These are phyloP conservation scores for Apostichopus japonicus DNA, from an alignment of 35 echinoderm and acorn worm genomes.

Conservation along the genomic window DNA sequence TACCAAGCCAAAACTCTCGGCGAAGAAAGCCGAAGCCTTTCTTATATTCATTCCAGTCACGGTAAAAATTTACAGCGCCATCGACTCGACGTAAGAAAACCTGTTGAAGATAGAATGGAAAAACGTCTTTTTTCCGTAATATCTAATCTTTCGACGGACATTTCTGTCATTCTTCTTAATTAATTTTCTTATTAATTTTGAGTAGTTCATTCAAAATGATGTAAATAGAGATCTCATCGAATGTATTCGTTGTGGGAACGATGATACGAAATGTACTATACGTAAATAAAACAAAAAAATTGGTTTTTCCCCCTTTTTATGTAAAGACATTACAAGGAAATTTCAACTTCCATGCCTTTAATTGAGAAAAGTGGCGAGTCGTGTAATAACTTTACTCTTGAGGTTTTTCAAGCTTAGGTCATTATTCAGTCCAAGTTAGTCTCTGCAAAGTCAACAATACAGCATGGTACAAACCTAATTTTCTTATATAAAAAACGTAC, in stretches of 20 bases:
- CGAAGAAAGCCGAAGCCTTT: constrained; percentile 16
- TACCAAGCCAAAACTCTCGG: constrained; percentile 18
- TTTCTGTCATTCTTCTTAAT: neutral
- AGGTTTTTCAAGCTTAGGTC: too few species aligned
- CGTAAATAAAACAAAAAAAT: neutral
- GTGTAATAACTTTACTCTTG: too few species aligned
- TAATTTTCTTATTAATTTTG: neutral
- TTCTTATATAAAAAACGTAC: neutral
- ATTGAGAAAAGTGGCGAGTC: too few species aligned
- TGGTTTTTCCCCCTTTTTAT: neutral
- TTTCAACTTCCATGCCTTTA: neutral
- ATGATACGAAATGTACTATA: neutral
- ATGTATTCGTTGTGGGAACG: neutral
- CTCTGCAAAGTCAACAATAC: neutral
- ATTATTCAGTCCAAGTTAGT: too few species aligned
- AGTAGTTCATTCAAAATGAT: neutral
- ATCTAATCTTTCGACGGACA: too few species aligned
- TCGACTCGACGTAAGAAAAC: constrained; percentile 11
- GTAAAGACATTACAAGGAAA: neutral
- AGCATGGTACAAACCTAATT: neutral
- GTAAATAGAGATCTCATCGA: neutral
- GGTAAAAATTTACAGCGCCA: constrained; percentile 33
- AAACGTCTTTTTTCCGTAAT: neutral
- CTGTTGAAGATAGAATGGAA: neutral
- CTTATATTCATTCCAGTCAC: constrained; percentile 19